Evolutionary conservation across 2,797 vertebrate species (phyloP).

Genomic region (Gorsachius magnificus): DNA sequence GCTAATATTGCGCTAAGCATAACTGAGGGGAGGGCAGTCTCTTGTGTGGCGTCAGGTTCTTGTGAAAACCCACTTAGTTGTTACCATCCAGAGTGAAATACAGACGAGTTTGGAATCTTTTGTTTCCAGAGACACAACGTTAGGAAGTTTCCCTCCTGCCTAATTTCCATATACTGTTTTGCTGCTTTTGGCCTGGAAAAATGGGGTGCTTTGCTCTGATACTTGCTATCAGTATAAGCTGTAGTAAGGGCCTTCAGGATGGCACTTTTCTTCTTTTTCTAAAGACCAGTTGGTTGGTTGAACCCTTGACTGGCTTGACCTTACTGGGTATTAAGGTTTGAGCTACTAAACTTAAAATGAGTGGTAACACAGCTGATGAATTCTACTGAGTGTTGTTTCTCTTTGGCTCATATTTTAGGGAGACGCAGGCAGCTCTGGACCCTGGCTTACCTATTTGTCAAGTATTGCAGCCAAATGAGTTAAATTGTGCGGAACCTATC

Average conservation of each 20-base stretch:
- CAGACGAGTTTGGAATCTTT: neutral
- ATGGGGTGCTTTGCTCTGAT: neutral
- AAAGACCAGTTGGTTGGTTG: neutral
- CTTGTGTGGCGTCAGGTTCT: neutral
- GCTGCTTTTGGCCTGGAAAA: neutral
- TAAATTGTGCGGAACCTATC: neutral
- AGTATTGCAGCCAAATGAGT: neutral
- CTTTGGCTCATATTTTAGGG: conserved; percentile 25
- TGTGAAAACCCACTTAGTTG: neutral
- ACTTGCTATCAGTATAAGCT: neutral
- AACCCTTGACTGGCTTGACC: neutral
- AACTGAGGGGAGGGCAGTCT: neutral
- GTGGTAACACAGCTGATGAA: neutral
- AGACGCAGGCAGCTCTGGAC: neutral
- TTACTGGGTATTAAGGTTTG: neutral
- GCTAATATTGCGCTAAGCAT: neutral
- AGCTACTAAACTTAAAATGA: neutral
- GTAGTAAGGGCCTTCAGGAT: neutral
- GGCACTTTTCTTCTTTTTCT: neutral
- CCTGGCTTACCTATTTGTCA: conserved; percentile 9
- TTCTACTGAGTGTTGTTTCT: neutral
- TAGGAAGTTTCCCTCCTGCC: neutral
- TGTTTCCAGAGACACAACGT: neutral
- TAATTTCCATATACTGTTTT: neutral
- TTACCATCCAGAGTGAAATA: neutral